Conservation (phyloP, 1,140 invertebrate species). For the Popillia japonica region DNA sequence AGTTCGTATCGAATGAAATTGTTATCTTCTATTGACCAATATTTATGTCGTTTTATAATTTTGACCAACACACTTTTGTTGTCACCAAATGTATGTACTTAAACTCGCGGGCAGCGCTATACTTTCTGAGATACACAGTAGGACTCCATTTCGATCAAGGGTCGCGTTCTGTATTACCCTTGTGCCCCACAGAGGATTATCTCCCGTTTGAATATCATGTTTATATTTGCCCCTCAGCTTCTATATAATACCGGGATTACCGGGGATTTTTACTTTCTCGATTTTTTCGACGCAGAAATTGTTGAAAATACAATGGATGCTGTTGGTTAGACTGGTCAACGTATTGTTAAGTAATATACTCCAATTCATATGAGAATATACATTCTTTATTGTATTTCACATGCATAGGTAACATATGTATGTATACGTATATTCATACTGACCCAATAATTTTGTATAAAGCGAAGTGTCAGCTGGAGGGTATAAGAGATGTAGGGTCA, state of each 20-base stretch:
- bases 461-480: not conserved
- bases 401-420: conserved; percentile 12
- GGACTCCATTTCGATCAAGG: no score
- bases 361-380: not conserved
- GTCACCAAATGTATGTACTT: no score
- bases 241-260: conserved; percentile 28
- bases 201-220: conserved; percentile 21
- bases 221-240: conserved; percentile 16
- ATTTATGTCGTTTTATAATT: no score
- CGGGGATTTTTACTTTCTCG: conserved; percentile 14
- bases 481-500: not conserved
- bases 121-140: no score
- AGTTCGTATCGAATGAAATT: no score
- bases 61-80: no score
- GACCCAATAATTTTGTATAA: conserved; percentile 22
- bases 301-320: not conserved
- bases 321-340: not conserved
- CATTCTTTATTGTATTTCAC: not conserved
- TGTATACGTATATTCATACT: not conserved
- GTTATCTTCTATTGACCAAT: no score
- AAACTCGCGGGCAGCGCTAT: no score
- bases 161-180: not conserved
- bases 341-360: conserved; percentile 7
- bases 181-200: not conserved
- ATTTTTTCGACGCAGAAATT: not conserved